Conservation (phyloP, 2,113 vertebrate species). For the Mirounga angustirostris region DNA sequence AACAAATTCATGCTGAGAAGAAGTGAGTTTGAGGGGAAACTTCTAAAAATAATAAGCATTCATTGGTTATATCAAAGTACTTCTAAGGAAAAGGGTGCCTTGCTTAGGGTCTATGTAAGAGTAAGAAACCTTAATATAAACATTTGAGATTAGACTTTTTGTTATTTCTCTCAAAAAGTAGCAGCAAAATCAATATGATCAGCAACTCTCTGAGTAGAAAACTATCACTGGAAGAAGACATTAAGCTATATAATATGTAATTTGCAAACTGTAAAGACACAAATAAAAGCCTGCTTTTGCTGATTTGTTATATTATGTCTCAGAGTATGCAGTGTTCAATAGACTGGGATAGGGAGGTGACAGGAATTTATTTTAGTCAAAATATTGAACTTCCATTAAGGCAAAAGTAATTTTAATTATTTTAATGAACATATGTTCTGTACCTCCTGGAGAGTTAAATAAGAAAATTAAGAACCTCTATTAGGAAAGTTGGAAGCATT, state of each 20-base stretch:
- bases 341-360: neutral
- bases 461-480: conserved; percentile 33
- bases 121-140: neutral
- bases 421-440: neutral
- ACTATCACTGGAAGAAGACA: neutral
- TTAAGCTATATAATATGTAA: neutral
- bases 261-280: conserved; percentile 38
- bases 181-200: conserved; percentile 26
- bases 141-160: conserved; percentile 29
- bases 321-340: neutral
- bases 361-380: conserved; percentile 31
- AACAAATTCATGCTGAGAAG: neutral
- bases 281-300: neutral
- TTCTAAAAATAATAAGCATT: neutral
- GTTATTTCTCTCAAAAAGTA: conserved; percentile 25
- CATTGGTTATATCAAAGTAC: neutral
- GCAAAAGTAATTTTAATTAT: conserved; percentile 37
- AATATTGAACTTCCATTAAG: conserved; percentile 32
- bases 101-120: neutral
- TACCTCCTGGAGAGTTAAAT: neutral
- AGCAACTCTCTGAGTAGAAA: neutral
- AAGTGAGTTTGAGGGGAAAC: neutral
- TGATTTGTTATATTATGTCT: neutral
- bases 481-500: conserved; percentile 31
- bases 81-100: neutral